Evolutionary conservation across 1,140 invertebrate species (phyloP), one percentile per base, ranked within the genome.

Genomic region (Agraylea sexmaculata): DNA sequence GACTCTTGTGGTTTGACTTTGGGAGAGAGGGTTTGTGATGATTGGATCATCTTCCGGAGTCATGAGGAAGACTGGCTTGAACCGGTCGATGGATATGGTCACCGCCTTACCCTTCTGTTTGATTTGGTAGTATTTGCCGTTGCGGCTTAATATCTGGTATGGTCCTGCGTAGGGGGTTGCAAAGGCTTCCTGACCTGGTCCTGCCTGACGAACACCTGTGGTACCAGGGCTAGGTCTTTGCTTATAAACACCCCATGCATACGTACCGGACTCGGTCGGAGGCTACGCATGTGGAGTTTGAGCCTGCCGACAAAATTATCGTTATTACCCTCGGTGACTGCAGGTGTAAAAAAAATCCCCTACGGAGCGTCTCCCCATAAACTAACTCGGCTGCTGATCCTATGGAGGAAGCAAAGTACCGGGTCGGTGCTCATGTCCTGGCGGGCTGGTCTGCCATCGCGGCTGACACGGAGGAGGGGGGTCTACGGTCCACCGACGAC

Each of bases 131-230:
- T 38, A 40, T 44, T 59, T 59, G 2, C 19, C 27, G 1, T 27
- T 20, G 4, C 50, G 46, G 15, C 46, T 6, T 27, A 57, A 16
- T 17, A 60, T 54, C 29, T 38, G 36, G 32, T 50, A 64, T 5
- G 57, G 57, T 38, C 62, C 59, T 16, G 53, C 50, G 41, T 62
- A 64, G 58, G 55, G 10, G 46, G 43, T 35, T 57, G 42, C 16
- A 59, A 47, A 8, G 56, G 45, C 38, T 25, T 45, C 6, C 46
- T 43, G 5, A 56, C 51, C 1, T 44, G 37, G 27, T 62, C 57
- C 15, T 50, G 39, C 6, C 57, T 37, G 10, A 60, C 11, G 34
- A 59, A 60, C 20, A 60, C 59, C 32, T 54, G 53, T 22, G 48
- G 37, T 17, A 29, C 43, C 0, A 42, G 52, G n/a, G 37, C 8